These are phyloP conservation scores for Halcyon leucocephala DNA, from an alignment of 2,797 vertebrate genomes.

Conservation along the genomic window DNA sequence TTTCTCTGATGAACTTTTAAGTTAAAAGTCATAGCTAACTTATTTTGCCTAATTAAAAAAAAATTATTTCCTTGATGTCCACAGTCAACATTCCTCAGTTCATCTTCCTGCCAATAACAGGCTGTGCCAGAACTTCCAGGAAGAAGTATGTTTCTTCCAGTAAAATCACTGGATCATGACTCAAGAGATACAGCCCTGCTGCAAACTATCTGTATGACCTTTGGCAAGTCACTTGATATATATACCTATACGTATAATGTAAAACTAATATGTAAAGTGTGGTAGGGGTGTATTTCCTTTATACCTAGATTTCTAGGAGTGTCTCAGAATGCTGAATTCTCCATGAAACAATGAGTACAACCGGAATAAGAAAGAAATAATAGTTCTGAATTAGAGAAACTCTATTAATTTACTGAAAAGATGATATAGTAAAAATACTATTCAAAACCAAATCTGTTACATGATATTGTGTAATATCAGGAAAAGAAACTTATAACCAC, in stretches of 20 bases:
- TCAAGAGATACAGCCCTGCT: neutral
- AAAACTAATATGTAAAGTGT: neutral
- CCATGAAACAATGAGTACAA: neutral
- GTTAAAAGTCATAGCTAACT: neutral
- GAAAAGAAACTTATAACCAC: neutral
- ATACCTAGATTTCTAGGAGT: neutral
- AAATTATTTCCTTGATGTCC: neutral
- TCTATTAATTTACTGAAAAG: neutral
- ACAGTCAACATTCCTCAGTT: neutral
- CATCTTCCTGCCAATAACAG: neutral
- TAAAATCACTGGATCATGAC: neutral
- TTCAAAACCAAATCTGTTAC: neutral
- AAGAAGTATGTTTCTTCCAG: neutral
- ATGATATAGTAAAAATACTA: neutral
- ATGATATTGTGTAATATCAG: neutral
- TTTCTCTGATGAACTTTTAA: neutral
- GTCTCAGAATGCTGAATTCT: neutral
- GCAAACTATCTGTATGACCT: neutral
- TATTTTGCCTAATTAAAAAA: neutral
- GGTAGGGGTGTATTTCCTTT: neutral
- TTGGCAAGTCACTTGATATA: neutral
- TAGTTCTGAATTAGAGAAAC: neutral
- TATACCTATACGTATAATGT: neutral
- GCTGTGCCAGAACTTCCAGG: neutral
- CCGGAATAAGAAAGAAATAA: neutral